These are phyloP conservation scores for Melanostoma mellinum DNA, from an alignment of 2,888 invertebrate species.

Conservation along the genomic window DNA sequence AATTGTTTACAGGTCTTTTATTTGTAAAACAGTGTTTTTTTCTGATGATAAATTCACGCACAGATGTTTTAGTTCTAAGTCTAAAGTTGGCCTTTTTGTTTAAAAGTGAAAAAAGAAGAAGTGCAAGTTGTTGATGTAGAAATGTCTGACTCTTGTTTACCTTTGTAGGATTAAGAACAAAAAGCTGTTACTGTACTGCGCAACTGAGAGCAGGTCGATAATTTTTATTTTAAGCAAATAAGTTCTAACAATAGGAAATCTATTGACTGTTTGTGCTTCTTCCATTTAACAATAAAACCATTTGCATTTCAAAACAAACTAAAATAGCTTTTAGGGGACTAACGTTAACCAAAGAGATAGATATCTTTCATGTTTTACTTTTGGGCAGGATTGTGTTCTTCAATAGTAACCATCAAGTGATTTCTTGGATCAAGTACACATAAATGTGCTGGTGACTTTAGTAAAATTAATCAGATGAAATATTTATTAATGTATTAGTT, in stretches of 20 bases:
- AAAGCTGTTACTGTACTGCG: constrained; percentile 18
- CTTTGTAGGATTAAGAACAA: neutral
- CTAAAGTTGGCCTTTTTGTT: neutral
- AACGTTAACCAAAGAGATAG: too few relatives aligned
- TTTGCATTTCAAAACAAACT: neutral
- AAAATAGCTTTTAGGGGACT: too few relatives aligned
- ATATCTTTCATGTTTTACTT: too few relatives aligned
- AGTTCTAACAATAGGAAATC: constrained; percentile 13
- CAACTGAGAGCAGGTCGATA: constrained; percentile 1
- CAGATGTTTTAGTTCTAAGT: neutral
- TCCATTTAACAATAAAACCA: constrained; percentile 13
- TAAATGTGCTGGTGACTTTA: too few relatives aligned
- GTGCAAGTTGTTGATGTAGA: constrained; percentile 28
- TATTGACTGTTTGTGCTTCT: constrained; percentile 23
- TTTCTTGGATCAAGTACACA: too few relatives aligned
- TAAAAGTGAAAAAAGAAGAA: neutral
- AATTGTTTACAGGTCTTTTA: too few relatives aligned
- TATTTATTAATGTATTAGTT: too few relatives aligned
- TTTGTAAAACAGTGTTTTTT: too few relatives aligned
- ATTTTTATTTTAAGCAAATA: constrained; percentile 29
- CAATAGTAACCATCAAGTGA: too few relatives aligned
- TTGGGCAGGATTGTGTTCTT: too few relatives aligned
- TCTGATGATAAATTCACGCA: too few relatives aligned
- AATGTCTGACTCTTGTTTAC: constrained; percentile 37
- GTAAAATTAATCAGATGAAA: too few relatives aligned